Evolutionary conservation across 2,888 invertebrate genomes (phyloP).

Genomic region (Villa cingulata): DNA sequence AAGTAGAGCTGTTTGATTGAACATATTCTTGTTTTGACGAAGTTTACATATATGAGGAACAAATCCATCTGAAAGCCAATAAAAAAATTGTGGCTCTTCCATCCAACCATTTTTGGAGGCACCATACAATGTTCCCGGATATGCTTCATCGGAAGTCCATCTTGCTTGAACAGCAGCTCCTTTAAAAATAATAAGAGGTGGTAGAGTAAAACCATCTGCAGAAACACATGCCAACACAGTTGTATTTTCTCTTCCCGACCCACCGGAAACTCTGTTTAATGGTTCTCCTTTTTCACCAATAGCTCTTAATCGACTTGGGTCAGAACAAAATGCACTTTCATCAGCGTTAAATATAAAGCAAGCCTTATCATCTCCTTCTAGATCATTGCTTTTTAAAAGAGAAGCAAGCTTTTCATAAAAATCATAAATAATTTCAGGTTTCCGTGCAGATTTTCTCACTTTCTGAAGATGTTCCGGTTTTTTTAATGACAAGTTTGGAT

Average conservation of each 20-base stretch:
- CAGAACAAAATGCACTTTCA: slow-evolving; percentile 3
- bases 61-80: slow-evolving; percentile 3
- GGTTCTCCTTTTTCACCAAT: slow-evolving; percentile 4
- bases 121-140: not conserved
- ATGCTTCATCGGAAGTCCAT: slow-evolving; percentile 2
- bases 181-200: slow-evolving; percentile 8
- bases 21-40: not conserved
- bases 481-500: not conserved
- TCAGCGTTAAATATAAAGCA: slow-evolving; percentile 5
- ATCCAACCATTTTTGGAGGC: not conserved
- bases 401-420: slow-evolving; percentile 6
- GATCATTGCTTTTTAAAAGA: not conserved
- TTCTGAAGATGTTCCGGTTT: not conserved
- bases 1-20: slow-evolving; percentile 2
- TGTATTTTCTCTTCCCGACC: slow-evolving; percentile 5
- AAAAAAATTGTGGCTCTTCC: slow-evolving; percentile 6
- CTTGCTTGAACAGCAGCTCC: slow-evolving; percentile 3
- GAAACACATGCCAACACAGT: slow-evolving; percentile 7
- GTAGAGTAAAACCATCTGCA: not conserved
- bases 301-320: slow-evolving; percentile 2
- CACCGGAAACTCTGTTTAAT: slow-evolving; percentile 3
- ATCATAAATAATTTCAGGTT: slow-evolving; percentile 3
- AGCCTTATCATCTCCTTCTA: not conserved
- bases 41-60: slow-evolving; percentile 2
- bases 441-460: slow-evolving; percentile 4